Percentiles rank a stretch among this genome's conserved stretches.
phyloP scores from a whole-genome alignment of 2,797 vertebrate species.

The Anguilla obscura region DNA sequence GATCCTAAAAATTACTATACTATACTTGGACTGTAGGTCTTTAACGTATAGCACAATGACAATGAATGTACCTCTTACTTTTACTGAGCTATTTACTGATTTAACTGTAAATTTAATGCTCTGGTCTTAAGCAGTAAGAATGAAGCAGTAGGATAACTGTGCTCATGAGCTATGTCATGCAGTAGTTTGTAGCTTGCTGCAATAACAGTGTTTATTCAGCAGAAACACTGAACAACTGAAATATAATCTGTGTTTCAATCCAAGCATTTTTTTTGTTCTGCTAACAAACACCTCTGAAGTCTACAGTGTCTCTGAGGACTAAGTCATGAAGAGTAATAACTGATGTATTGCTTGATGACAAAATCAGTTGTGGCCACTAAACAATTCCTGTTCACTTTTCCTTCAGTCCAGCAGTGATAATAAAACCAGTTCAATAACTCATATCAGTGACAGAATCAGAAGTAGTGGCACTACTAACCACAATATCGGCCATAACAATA shows the following conservation, averaged over 20 bases:
- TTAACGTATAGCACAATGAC: not conserved
- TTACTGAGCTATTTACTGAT: not conserved
- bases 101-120: not conserved
- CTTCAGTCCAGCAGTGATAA: constrained; percentile 12
- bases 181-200: not conserved
- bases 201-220: not conserved
- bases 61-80: not conserved
- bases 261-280: not conserved
- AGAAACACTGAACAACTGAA: not conserved
- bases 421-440: constrained; percentile 26
- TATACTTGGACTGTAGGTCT: not conserved
- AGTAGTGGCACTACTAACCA: constrained; percentile 64
- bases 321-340: not conserved
- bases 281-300: not conserved
- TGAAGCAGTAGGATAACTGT: not conserved
- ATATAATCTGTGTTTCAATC: not conserved
- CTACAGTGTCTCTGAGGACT: not conserved
- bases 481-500: constrained; percentile 48
- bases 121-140: not conserved
- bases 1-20: not conserved
- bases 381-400: not conserved
- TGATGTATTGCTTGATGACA: not conserved
- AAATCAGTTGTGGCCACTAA: not conserved
- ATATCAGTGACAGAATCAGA: constrained; percentile 50
- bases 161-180: not conserved